These are phyloP conservation scores for Syngnathus scovelli DNA, from an alignment of 2,113 vertebrate genomes.

Conservation along the genomic window DNA sequence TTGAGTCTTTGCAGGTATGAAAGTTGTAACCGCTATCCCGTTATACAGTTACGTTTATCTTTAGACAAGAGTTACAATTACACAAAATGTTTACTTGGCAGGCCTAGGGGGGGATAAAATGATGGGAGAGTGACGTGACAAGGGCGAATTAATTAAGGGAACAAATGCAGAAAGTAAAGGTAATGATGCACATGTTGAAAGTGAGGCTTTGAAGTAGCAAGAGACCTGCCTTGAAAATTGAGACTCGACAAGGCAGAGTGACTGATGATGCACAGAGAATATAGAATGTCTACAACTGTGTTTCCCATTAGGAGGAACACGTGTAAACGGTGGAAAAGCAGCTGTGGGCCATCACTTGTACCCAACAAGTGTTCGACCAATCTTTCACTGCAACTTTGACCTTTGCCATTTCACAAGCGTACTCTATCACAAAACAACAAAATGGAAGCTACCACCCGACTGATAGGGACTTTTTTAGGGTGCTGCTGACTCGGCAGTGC, in stretches of 20 bases:
- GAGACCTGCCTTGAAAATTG: constrained; percentile 29
- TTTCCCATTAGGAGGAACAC: constrained; percentile 12
- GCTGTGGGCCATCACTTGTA: constrained; percentile 15
- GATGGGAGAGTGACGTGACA: not conserved
- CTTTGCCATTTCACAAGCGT: constrained; percentile 8
- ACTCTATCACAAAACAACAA: constrained; percentile 14
- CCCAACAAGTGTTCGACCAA: not conserved
- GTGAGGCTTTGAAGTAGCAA: constrained; percentile 12
- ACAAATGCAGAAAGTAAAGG: not conserved
- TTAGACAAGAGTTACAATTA: constrained; percentile 3
- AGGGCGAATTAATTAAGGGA: not conserved
- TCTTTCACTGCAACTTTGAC: constrained; percentile 5
- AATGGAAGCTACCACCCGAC: not conserved
- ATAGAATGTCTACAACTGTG: constrained; percentile 10
- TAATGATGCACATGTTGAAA: constrained; percentile 10
- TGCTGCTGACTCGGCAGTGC: too few relatives aligned
- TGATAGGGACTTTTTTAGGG: too few relatives aligned
- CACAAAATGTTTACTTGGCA: constrained; percentile 4
- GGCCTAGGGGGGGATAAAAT: not conserved
- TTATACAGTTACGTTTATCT: constrained; percentile 5
- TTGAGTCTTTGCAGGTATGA: not conserved
- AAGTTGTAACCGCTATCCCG: not conserved
- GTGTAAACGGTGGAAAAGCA: constrained; percentile 22
- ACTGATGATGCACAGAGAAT: constrained; percentile 26
- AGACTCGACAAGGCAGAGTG: constrained; percentile 24